Evolutionary conservation across 2,888 invertebrate species (phyloP), one percentile per base, ranked within the genome.

Genomic region (Subacronicta megacephala): DNA sequence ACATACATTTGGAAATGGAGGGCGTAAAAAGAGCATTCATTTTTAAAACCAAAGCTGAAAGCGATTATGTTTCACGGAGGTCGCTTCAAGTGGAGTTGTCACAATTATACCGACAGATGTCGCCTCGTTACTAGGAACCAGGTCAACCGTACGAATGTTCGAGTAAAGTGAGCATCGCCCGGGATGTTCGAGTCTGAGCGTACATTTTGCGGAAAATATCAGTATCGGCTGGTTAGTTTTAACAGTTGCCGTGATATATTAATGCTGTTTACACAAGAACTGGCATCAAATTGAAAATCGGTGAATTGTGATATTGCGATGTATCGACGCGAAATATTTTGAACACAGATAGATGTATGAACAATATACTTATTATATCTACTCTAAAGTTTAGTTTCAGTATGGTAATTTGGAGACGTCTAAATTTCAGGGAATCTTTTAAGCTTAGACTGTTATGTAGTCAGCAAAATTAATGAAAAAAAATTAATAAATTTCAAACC

Each of bases 71-170:
- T 68, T 57, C 38, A 65, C 37, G 23, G 41, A 31, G 44, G 41
- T 49, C 18, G 51, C 41, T 42, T 54, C 64, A 49, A 75, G 65
- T 61, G 57, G 43, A 65, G 60, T 66, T 74, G 67, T 56, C 60
- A 66, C 41, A 61, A 63, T 69, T 75, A 74, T 69, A 43, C 65
- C 65, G 62, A 31, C 62, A 75, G 75, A 74, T 75, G 77, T 59
- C 65, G 45, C 45, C 58, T 75, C 72, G 62, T 75, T 71, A 72
- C 44, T 23, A 23, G 41, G 38, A 74, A 67, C 67, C 66, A 43
- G 75, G 77, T 77, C 70, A 77, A 12, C 56, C 15, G 57, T 37
- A 18, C 43, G 35, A 60, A 44, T 50, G 29, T 61, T 26, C 38
- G 44, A 26, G 55, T 18, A 55, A 50, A 61, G 68, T 49, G 45